phyloP scores from a whole-genome alignment of 2,113 vertebrate genomes.

The Grantiella picta region DNA sequence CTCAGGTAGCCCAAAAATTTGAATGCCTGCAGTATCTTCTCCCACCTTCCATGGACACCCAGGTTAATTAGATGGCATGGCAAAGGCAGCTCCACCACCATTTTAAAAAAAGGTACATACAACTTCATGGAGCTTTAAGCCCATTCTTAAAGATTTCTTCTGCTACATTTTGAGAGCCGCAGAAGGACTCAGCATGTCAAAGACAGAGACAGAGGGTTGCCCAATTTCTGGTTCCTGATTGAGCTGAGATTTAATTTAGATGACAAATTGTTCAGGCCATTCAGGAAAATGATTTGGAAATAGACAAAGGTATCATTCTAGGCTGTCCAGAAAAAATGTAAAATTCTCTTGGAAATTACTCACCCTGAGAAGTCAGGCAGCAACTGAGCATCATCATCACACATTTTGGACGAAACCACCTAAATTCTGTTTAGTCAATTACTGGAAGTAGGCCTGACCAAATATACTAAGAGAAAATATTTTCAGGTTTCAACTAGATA shows the following conservation, averaged over 20 bases:
- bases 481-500: not conserved
- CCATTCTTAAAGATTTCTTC: not conserved
- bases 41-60: not conserved
- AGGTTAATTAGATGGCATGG: not conserved
- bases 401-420: not conserved
- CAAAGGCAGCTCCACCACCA: not conserved
- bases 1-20: not conserved
- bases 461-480: not conserved
- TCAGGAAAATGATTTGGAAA: not conserved
- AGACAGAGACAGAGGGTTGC: not conserved
- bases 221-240: not conserved
- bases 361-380: not conserved
- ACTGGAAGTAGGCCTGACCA: not conserved
- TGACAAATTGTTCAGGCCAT: not conserved
- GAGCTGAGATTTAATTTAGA: not conserved
- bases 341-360: not conserved
- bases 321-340: not conserved
- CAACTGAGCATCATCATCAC: not conserved
- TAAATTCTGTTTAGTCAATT: not conserved
- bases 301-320: not conserved
- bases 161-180: not conserved
- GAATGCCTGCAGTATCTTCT: not conserved
- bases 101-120: not conserved
- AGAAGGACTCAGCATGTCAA: not conserved
- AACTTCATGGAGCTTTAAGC: not conserved